Percentiles rank a stretch among this genome's conserved stretches.
Evolutionary conservation across 2,797 vertebrate genomes (phyloP).

Genomic region (Pantherophis alleghaniensis): DNA sequence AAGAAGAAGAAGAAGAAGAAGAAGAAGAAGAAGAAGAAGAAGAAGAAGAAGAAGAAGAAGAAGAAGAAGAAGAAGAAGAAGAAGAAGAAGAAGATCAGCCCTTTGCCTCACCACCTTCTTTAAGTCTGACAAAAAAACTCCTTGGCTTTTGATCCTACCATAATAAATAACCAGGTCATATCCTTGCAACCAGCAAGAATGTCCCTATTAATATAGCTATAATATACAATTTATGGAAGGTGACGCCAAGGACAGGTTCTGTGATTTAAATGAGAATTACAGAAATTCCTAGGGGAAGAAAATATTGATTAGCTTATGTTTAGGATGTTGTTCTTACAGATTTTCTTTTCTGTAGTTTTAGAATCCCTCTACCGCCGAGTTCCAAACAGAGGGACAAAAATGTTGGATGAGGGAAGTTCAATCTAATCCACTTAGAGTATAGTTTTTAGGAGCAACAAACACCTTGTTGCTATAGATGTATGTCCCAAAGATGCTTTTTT

Average conservation of each 20-base stretch:
- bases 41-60: fast-evolving
- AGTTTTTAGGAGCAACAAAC: neutral
- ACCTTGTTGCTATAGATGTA: neutral
- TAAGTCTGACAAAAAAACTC: neutral
- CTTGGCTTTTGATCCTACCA: neutral
- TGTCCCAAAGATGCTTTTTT: too few species aligned
- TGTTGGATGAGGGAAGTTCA: neutral
- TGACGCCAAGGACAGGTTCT: neutral
- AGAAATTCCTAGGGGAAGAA: neutral
- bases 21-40: fast-evolving
- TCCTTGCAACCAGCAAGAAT: neutral
- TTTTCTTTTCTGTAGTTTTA: neutral
- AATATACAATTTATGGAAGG: neutral
- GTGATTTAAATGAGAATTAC: neutral
- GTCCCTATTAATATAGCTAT: neutral
- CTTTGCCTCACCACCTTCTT: neutral
- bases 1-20: neutral
- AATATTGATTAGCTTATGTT: neutral
- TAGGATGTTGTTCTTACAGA: neutral
- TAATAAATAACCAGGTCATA: neutral
- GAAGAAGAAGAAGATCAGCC: neutral
- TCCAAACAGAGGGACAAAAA: neutral
- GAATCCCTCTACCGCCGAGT: neutral
- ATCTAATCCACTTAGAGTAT: neutral
- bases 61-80: too few species aligned